A percentile compares a stretch with the other conserved stretches of the same genome.
Evolutionary conservation across 1,140 invertebrate species (phyloP).

Genomic region (Trichoplusia ni): DNA sequence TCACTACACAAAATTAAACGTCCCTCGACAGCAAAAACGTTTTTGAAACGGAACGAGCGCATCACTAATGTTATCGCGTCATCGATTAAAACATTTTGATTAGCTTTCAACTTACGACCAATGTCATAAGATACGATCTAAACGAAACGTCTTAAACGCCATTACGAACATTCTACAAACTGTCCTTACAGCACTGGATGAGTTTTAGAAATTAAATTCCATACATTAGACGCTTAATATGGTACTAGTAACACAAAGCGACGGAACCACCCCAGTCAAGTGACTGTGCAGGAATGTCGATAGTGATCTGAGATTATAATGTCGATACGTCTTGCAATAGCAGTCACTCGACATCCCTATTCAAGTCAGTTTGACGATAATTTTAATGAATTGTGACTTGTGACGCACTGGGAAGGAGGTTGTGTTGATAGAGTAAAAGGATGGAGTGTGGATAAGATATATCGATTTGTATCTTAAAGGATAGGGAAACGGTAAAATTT

Average conservation of each 20-base stretch:
- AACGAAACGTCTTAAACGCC: constrained; percentile 69
- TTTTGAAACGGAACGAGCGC: constrained; percentile 30
- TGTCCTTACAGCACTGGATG: constrained; percentile 55
- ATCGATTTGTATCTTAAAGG: neutral
- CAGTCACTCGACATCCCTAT: constrained; percentile 77
- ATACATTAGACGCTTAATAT: constrained; percentile 76
- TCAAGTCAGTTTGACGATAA: constrained; percentile 77
- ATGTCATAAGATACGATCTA: constrained; percentile 71
- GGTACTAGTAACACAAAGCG: constrained; percentile 75
- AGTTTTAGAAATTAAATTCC: constrained; percentile 75
- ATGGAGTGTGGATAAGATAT: neutral
- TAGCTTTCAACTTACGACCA: constrained; percentile 79
- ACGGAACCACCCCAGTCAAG: constrained; percentile 78
- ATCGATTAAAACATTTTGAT: constrained; percentile 82
- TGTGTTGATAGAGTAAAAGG: constrained; percentile 10
- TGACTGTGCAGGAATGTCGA: constrained; percentile 78
- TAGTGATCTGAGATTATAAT: constrained; percentile 73
- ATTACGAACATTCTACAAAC: constrained; percentile 52
- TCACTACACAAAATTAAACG: constrained; percentile 18
- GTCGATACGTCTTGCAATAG: constrained; percentile 73
- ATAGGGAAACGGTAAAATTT: no score
- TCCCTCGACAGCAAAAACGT: constrained; percentile 33
- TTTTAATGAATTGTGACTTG: constrained; percentile 79
- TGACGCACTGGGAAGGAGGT: constrained; percentile 63
- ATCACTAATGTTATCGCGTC: constrained; percentile 73